Conservation (phyloP, 2,888 invertebrate genomes). For the Helleia helle region DNA sequence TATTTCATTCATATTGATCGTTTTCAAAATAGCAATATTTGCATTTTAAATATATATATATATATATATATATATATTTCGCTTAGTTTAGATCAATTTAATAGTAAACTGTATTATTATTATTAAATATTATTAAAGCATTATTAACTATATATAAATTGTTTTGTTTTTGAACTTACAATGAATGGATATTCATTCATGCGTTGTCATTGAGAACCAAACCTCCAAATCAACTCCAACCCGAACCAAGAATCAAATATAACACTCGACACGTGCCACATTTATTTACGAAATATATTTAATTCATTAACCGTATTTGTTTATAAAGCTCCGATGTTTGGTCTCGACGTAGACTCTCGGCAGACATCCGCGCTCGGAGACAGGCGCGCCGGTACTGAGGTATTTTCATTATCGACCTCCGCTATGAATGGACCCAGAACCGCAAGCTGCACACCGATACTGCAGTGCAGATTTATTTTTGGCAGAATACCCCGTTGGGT, state of each 20-base stretch:
- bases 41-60: too few species aligned
- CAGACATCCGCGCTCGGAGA: conserved; percentile 39
- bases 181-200: not conserved
- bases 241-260: not conserved
- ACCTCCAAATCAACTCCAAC: not conserved
- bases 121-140: too few species aligned
- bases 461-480: conserved; percentile 73
- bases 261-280: not conserved
- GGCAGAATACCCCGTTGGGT: conserved; percentile 49
- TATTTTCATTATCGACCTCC: conserved; percentile 28
- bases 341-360: conserved; percentile 25
- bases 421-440: conserved; percentile 52
- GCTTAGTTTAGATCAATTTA: too few species aligned
- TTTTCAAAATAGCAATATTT: too few species aligned
- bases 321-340: conserved; percentile 45
- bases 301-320: conserved; percentile 30
- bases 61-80: too few species aligned
- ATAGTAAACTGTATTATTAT: too few species aligned
- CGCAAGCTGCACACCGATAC: conserved; percentile 65
- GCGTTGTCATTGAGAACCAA: not conserved
- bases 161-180: not conserved
- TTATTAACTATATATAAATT: too few species aligned
- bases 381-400: conserved; percentile 53
- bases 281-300: not conserved
- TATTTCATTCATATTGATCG: too few species aligned